These are phyloP conservation scores for Perdita meconis DNA, from an alignment of 2,888 invertebrate species.

Conservation along the genomic window DNA sequence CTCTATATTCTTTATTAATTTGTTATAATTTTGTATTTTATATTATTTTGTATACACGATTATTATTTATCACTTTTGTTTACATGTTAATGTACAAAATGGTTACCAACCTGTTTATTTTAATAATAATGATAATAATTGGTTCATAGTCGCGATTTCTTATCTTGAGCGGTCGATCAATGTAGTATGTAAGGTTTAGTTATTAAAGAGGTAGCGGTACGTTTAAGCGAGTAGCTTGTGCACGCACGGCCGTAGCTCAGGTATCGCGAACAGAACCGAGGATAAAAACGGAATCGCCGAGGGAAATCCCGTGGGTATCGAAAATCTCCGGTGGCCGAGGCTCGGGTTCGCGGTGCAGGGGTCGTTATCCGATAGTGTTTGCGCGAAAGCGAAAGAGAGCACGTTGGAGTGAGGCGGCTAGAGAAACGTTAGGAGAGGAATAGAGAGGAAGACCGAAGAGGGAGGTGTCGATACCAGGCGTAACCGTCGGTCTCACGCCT, in stretches of 20 bases:
- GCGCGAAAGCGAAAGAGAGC: conserved; percentile 3
- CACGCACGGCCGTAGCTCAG: background rate
- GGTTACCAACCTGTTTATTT: too few species aligned
- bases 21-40: too few species aligned
- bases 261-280: background rate
- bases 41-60: too few species aligned
- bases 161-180: too few species aligned
- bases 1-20: too few species aligned
- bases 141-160: too few species aligned
- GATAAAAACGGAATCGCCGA: conserved; percentile 17
- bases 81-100: too few species aligned
- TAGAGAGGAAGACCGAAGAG: conserved; percentile 3
- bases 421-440: background rate
- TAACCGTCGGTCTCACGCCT: conserved; percentile 59
- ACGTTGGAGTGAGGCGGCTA: background rate
- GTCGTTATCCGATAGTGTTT: conserved; percentile 73
- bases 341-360: conserved; percentile 38
- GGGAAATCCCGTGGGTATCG: conserved; percentile 36
- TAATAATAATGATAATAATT: too few species aligned
- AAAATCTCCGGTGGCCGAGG: conserved; percentile 36
- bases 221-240: too few species aligned
- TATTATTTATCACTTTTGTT: too few species aligned
- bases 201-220: background rate
- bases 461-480: conserved; percentile 65
- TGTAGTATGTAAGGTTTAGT: background rate